Evolutionary conservation across 1,140 invertebrate species (phyloP), one percentile per base, ranked within the genome.

Genomic region (Neodiprion lecontei): DNA sequence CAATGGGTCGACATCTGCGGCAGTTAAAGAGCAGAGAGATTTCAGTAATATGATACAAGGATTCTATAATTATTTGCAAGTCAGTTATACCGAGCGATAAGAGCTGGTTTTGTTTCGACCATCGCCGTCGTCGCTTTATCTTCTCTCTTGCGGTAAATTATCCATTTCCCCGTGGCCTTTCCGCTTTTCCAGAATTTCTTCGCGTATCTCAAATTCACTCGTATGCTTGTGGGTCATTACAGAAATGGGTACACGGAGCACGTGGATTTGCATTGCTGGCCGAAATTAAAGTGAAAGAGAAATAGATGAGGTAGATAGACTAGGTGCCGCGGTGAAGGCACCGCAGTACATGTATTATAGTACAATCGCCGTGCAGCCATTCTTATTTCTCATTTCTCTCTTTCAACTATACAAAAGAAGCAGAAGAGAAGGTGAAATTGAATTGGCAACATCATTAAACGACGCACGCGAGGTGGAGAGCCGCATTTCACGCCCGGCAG

Each of bases 381-480:
- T 61, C 53, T 61, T 17, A 61, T 61, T 61, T 61, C 28, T 40
- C 28, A 40, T 40, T 61, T 61, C 53, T 61, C 53, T 61, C 53
- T 61, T 61, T 61, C n/a, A 61, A 61, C 53, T 7, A 61, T 61
- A 61, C 53, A 17, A 61, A 61, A 61, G 11, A 17, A 12, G 53
- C 11, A 61, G 8, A 61, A 61, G n/a, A 61, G 8, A 61, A 61
- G 53, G 53, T 14, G 53, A 17, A 61, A 61, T 61, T 61, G 53
- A 61, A 61, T 61, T 61, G 53, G 53, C 53, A 61, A 61, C 53
- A 61, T 61, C 53, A 61, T 61, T 61, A 61, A 61, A 61, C 53
- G 53, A 61, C 53, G 53, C 11, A 17, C 11, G n/a, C 11, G 53
- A 61, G n/a, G 11, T 61, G 53, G n/a, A 17, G 53, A 40, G 53